Conservation (phyloP, 2,113 vertebrate species). For the Ancistrus triradiatus region DNA sequence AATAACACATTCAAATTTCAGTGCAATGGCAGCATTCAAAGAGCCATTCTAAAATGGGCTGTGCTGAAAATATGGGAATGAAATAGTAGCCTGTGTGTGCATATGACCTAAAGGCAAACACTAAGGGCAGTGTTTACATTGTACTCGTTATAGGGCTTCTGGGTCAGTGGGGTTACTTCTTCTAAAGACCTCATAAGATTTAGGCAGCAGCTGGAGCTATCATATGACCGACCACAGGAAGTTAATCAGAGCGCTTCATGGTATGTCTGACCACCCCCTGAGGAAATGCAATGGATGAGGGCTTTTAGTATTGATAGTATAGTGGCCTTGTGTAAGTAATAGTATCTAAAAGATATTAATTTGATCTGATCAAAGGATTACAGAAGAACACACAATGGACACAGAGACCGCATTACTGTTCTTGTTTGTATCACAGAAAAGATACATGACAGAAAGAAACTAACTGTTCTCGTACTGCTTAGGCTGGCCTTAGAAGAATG, state of each 20-base stretch:
- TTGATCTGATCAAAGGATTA: conserved; percentile 11
- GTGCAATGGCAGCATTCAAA: neutral
- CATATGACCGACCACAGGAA: conserved; percentile 38
- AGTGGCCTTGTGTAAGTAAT: neutral
- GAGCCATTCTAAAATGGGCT: neutral
- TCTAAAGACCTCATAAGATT: conserved; percentile 19
- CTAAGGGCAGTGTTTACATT: neutral
- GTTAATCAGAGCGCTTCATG: conserved; percentile 30
- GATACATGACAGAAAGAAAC: neutral
- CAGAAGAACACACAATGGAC: conserved; percentile 4
- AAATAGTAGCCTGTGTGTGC: neutral
- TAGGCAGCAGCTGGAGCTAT: conserved; percentile 35
- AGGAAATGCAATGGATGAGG: conserved; percentile 14
- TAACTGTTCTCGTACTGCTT: too few species aligned
- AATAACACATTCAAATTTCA: conserved; percentile 30
- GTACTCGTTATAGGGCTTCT: neutral
- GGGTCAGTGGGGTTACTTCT: conserved; percentile 11
- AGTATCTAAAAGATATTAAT: neutral
- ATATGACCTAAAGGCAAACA: neutral
- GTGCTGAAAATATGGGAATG: neutral
- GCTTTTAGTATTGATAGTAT: conserved; percentile 1
- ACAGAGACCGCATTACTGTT: conserved; percentile 7
- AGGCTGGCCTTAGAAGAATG: too few species aligned
- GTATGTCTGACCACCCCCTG: conserved; percentile 30
- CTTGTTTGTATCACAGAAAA: neutral